Evolutionary conservation across 2,113 vertebrate genomes (phyloP), one percentile per base, ranked within the genome.

Genomic region (Gymnorhina tibicen): DNA sequence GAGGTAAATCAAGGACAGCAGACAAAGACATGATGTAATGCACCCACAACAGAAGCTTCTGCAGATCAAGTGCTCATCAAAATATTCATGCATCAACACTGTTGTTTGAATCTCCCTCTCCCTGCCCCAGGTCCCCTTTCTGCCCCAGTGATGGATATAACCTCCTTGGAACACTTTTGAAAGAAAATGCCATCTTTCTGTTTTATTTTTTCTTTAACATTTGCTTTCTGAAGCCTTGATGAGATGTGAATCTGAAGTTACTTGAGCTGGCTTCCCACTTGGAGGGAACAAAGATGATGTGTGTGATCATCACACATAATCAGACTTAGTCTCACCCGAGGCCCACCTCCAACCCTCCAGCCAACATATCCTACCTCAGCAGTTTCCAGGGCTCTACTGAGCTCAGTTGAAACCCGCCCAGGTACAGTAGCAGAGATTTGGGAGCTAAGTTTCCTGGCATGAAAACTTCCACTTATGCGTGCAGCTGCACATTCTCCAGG

Each of bases 1-100:
- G 76, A 91, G 92, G 92, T 88, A 91, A 92, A 93, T 64, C 91
- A 81, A 75, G 96, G 95, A 94, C 73, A 93, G 83, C 82, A 91
- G 41, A 96, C 74, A 94, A 93, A 93, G 84, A 35, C 88, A 76
- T 75, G 60, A 75, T 30, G 53, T 73, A 35, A 78, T 62, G 76
- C n/a, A 46, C 59, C 64, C 92, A 41, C n/a, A 82, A 39, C 79
- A 63, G 59, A 42, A 44, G 79, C 90, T 93, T 47, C 87, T 90
- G 87, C 33, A 69, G 46, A 91, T 33, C 74, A 59, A 84, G 63
- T 10, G 59, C 84, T 87, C 75, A 73, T 49, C 69, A 66, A 62
- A 75, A 82, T 35, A 70, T 66, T 62, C 53, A 39, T 4, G 3
- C 39, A 28, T 32, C 63, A 42, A 37, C 33, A 17, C 2, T 15